phyloP scores from a whole-genome alignment of 2,888 invertebrate genomes.

The Tetranychus truncatus region DNA sequence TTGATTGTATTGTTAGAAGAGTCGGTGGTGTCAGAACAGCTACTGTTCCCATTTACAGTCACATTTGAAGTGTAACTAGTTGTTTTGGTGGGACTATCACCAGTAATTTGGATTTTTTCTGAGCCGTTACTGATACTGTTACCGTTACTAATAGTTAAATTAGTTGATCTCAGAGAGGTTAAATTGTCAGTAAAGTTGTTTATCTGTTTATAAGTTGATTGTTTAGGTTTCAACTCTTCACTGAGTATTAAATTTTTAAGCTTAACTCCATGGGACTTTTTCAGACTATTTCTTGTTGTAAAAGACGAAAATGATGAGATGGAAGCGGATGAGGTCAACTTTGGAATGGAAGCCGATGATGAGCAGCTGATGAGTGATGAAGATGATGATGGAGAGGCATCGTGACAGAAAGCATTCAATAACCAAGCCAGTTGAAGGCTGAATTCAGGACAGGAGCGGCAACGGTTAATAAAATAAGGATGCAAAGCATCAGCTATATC shows the following conservation, averaged over 20 bases:
- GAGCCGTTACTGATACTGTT: no score
- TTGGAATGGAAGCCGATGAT: slow-evolving; percentile 1
- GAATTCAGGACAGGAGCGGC: slow-evolving; percentile 84
- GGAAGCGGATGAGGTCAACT: neutral
- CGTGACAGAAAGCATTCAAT: slow-evolving; percentile 75
- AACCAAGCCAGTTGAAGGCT: slow-evolving; percentile 90
- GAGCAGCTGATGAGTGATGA: neutral
- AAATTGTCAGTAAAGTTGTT: neutral
- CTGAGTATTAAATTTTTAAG: slow-evolving; percentile 52
- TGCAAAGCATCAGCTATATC: slow-evolving; percentile 85
- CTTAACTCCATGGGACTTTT: slow-evolving; percentile 52
- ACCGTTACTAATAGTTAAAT: neutral
- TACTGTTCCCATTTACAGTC: neutral
- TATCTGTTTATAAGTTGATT: neutral
- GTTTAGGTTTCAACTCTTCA: slow-evolving; percentile 40
- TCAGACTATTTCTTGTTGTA: slow-evolving; percentile 34
- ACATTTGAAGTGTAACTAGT: neutral
- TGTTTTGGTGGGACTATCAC: neutral
- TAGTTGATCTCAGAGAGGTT: neutral
- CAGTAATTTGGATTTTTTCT: neutral
- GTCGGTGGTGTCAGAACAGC: neutral
- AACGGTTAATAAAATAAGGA: slow-evolving; percentile 56
- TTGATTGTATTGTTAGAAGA: neutral
- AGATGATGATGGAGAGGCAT: slow-evolving; percentile 29
- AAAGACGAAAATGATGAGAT: neutral